Percentiles rank a stretch among this genome's conserved stretches.
These are phyloP conservation scores for Lepidothrix coronata DNA, from an alignment of 2,113 vertebrate genomes.

Conservation along the genomic window DNA sequence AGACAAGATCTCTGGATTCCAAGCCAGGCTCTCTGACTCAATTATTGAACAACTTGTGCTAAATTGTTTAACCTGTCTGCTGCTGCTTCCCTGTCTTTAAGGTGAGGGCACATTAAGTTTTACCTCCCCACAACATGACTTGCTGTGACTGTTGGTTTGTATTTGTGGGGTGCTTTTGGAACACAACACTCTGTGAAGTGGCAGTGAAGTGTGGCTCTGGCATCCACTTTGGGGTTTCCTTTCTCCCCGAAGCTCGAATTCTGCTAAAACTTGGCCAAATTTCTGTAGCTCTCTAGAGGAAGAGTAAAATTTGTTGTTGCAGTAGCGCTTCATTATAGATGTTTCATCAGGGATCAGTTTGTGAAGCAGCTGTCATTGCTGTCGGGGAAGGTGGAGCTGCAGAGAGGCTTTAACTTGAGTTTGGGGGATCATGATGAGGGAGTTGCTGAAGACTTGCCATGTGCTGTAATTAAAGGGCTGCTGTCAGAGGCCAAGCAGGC, in stretches of 20 bases:
- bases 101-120: background rate
- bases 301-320: background rate
- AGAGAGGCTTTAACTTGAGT: background rate
- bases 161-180: background rate
- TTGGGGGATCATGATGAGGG: background rate
- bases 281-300: background rate
- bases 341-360: background rate
- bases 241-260: background rate
- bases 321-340: background rate
- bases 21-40: background rate
- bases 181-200: rapidly evolving
- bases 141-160: rapidly evolving
- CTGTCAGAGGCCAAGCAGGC: background rate
- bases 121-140: rapidly evolving
- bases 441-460: background rate
- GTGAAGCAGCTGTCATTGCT: constrained; percentile 11
- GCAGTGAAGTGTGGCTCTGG: too few species aligned
- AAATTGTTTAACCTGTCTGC: background rate
- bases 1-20: background rate
- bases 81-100: background rate
- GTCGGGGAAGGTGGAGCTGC: background rate
- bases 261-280: background rate
- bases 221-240: background rate
- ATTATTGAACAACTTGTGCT: background rate
- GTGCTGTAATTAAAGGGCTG: constrained; percentile 17